phyloP scores from a whole-genome alignment of 92 coral and sea anemone genomes.

The Scolanthus callimorphus region DNA sequence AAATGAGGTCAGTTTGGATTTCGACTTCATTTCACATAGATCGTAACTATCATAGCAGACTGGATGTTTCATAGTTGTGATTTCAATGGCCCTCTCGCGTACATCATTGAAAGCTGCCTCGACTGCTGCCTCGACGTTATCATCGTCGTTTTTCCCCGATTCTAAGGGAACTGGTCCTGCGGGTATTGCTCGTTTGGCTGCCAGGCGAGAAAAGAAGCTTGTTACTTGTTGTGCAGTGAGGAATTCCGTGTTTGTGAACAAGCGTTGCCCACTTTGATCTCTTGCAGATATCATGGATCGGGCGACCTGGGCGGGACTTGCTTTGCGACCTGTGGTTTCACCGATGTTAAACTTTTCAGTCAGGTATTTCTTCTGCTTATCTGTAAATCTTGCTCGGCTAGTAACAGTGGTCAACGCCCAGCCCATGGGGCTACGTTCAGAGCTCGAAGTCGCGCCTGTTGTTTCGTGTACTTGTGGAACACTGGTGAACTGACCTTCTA shows the following conservation, averaged over 20 bases:
- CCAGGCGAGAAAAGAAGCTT: constrained; percentile 51
- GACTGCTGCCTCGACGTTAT: constrained; percentile 9
- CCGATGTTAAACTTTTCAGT: constrained; percentile 15
- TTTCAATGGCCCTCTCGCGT: constrained; percentile 33
- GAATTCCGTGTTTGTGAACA: constrained; percentile 33
- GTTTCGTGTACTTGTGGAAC: neutral
- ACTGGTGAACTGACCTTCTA: constrained; percentile 22
- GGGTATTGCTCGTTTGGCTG: constrained; percentile 35
- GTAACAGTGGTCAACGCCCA: constrained; percentile 17
- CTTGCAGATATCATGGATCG: constrained; percentile 37
- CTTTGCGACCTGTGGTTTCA: constrained; percentile 41
- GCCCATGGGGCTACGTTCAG: constrained; percentile 17
- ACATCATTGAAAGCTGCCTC: constrained; percentile 35
- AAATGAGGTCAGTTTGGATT: constrained; percentile 49
- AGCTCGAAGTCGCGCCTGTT: neutral
- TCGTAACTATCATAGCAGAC: constrained; percentile 35
- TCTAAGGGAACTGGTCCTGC: constrained; percentile 11
- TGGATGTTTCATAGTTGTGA: constrained; percentile 39
- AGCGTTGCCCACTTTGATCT: constrained; percentile 28
- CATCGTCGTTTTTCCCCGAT: constrained; percentile 30
- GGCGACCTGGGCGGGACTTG: constrained; percentile 33
- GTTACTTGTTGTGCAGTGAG: constrained; percentile 39
- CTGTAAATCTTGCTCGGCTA: constrained; percentile 6
- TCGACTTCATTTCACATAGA: constrained; percentile 32
- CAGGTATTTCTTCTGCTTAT: constrained; percentile 26